These are phyloP conservation scores for Gymnothorax reevesii DNA, from an alignment of 2,797 vertebrate genomes.

Conservation along the genomic window DNA sequence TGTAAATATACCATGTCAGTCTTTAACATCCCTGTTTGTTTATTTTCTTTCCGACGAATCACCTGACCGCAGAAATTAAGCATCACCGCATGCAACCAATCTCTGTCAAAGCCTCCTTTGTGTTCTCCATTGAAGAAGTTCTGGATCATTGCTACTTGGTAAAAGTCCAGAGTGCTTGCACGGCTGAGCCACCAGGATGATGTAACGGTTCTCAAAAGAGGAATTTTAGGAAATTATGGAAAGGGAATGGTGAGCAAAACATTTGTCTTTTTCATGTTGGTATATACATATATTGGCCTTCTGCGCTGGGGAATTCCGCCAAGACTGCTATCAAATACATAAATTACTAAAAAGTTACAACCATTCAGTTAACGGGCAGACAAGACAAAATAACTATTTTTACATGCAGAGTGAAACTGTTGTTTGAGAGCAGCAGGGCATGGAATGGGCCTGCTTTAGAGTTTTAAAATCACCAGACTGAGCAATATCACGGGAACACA, in stretches of 20 bases:
- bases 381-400: constrained; percentile 44
- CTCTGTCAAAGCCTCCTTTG: not conserved
- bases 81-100: not conserved
- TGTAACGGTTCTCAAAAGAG: constrained; percentile 48
- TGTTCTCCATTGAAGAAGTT: constrained; percentile 50
- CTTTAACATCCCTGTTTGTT: not conserved
- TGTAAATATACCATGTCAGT: not conserved
- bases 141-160: constrained; percentile 54
- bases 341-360: not conserved
- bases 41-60: not conserved
- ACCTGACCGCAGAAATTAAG: not conserved
- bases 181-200: constrained; percentile 46
- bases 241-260: constrained; percentile 10
- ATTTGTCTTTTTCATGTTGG: not conserved
- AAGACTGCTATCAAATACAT: constrained; percentile 11
- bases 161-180: constrained; percentile 41
- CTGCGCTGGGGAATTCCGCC: constrained; percentile 6
- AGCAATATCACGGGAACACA: not conserved
- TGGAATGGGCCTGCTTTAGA: constrained; percentile 45
- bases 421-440: constrained; percentile 48
- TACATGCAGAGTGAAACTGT: constrained; percentile 43
- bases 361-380: constrained; percentile 41
- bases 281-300: not conserved
- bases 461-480: not conserved
- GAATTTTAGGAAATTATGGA: constrained; percentile 5